Evolutionary conservation across 2,113 vertebrate species (phyloP), one percentile per base, ranked within the genome.

Genomic region (Telmatochromis sp.): DNA sequence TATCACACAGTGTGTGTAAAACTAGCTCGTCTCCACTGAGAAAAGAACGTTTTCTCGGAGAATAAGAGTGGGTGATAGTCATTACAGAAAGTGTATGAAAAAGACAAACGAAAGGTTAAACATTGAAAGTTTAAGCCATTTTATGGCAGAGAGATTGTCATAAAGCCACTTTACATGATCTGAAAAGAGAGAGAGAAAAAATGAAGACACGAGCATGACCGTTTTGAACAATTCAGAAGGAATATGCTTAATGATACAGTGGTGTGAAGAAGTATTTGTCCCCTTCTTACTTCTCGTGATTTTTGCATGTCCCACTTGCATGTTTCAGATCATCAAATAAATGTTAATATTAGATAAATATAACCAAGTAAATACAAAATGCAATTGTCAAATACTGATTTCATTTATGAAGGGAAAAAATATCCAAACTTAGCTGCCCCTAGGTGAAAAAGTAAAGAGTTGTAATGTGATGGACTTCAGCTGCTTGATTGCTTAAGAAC

Each of bases 71-170:
- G 68, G 55, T 80, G 54, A 14, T 4, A 55, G 68, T 87, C 60
- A 80, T 86, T 82, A 80, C 13, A 84, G 81, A 9, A 45, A 31
- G 19, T 58, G 45, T 65, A 65, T 33, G 55, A 71, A 9, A 60
- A 28, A 54, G 60, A 54, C n/a, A 58, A 28, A 58, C 23, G 14
- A 83, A 86, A 88, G 9, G 35, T 86, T 55, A 55, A 57, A 85
- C 40, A 47, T 2, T 47, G 73, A 21, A 19, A 37, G 57, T 81
- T 87, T 28, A 55, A 87, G 79, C 47, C 58, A 60, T 93, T 92
- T 71, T 54, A 17, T n/a, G 13, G 17, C 58, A 60, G 21, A n/a
- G 33, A 45, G 13, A 13, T 40, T 35, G 47, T 10, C 0, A 13
- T 51, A 42, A 51, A 5, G 55, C 1, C 35, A 55, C 47, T 60